phyloP scores from a whole-genome alignment of 2,797 vertebrate species.

The Acipenser transmontanus region DNA sequence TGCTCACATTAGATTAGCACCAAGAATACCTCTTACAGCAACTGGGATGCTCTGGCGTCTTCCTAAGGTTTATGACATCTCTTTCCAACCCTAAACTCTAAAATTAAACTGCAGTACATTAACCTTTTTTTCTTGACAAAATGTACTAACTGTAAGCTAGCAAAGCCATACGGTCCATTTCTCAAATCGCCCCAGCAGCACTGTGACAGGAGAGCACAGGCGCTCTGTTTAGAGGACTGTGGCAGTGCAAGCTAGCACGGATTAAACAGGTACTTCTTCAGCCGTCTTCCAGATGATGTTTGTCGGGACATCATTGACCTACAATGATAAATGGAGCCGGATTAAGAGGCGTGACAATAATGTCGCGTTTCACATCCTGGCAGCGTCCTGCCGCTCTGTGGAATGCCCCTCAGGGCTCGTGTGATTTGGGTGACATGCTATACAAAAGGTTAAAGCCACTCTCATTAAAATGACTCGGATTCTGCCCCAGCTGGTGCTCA shows the following conservation, averaged over 20 bases:
- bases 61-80: too few relatives aligned
- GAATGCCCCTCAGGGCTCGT: slow-evolving; percentile 35
- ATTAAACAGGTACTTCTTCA: slow-evolving; percentile 42
- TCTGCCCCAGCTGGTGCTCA: slow-evolving; percentile 43
- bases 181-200: not conserved
- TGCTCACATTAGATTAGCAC: too few relatives aligned
- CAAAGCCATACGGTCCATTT: not conserved
- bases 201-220: not conserved
- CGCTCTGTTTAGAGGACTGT: not conserved
- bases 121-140: too few relatives aligned
- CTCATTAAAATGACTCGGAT: slow-evolving; percentile 32
- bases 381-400: slow-evolving; percentile 34
- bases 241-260: slow-evolving; percentile 30
- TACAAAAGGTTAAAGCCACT: slow-evolving; percentile 38
- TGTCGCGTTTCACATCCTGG: slow-evolving; percentile 31
- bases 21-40: too few relatives aligned
- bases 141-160: not conserved
- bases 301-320: slow-evolving; percentile 54
- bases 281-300: slow-evolving; percentile 48
- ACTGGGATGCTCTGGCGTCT: too few relatives aligned
- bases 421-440: slow-evolving; percentile 35
- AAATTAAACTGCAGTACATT: too few relatives aligned
- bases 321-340: slow-evolving; percentile 63
- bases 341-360: slow-evolving; percentile 37
- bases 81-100: too few relatives aligned